These are phyloP conservation scores for Coenonympha arcania DNA, from an alignment of 2,888 invertebrate genomes.

Conservation along the genomic window DNA sequence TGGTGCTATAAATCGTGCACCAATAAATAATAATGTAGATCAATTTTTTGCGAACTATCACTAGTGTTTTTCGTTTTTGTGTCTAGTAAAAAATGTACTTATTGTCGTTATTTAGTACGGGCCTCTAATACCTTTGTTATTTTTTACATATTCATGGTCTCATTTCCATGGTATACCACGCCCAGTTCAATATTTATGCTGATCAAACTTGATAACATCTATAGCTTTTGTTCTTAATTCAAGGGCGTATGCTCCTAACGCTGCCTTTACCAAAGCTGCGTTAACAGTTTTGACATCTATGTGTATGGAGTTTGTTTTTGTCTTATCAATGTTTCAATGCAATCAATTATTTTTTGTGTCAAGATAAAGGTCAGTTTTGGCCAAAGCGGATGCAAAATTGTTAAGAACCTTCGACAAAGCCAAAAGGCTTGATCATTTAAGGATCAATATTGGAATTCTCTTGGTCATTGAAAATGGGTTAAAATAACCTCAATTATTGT, in stretches of 20 bases:
- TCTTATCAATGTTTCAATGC: neutral
- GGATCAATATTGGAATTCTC: too few species aligned
- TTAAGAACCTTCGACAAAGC: neutral
- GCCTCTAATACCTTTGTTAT: slow-evolving; percentile 35
- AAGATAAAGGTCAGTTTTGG: neutral
- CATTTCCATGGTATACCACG: slow-evolving; percentile 53
- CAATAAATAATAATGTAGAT: neutral
- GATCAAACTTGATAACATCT: slow-evolving; percentile 48
- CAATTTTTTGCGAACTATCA: neutral
- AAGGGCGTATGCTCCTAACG: slow-evolving; percentile 1
- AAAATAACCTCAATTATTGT: too few species aligned
- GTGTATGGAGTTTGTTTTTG: neutral
- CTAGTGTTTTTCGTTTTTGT: neutral
- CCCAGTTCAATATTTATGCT: slow-evolving; percentile 62
- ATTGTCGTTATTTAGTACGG: neutral
- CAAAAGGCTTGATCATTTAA: too few species aligned
- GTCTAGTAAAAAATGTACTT: neutral
- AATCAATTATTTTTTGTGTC: neutral
- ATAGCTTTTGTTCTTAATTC: slow-evolving; percentile 17
- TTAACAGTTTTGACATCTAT: slow-evolving; percentile 3
- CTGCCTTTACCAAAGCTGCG: neutral
- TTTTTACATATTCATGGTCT: slow-evolving; percentile 46
- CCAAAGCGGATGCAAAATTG: neutral
- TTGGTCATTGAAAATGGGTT: too few species aligned
- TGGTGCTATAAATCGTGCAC: neutral